Conservation (phyloP, 2,113 vertebrate species). For the Rhipidura dahli region DNA sequence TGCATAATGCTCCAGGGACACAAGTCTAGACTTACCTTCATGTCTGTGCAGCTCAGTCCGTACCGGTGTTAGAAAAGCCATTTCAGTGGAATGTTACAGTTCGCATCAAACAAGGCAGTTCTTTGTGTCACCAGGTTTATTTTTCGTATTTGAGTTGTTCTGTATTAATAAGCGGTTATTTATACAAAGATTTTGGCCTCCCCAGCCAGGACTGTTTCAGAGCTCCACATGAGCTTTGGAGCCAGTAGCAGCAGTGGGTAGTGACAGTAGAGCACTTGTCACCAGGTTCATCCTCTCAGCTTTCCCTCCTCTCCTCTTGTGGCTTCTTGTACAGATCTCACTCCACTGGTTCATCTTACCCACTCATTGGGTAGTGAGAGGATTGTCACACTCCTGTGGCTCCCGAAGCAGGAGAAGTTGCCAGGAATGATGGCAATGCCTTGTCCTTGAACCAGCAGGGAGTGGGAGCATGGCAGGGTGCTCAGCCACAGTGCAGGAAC, state of each 20-base stretch:
- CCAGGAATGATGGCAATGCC: not conserved
- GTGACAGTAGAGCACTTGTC: not conserved
- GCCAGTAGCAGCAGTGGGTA: not conserved
- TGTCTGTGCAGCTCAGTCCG: not conserved
- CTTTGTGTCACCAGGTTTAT: not conserved
- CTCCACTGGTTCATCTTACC: not conserved
- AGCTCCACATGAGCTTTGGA: not conserved
- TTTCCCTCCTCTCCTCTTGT: not conserved
- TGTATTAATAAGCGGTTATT: not conserved
- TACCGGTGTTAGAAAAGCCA: no score
- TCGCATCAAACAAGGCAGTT: not conserved
- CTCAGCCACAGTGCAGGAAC: not conserved
- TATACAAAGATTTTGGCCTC: not conserved
- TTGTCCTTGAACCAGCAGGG: not conserved
- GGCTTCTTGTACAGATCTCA: not conserved
- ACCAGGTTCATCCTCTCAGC: not conserved
- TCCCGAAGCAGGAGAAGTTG: not conserved
- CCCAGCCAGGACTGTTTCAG: not conserved
- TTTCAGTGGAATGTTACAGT: not conserved
- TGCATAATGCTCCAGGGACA: not conserved
- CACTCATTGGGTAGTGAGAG: accelerated
- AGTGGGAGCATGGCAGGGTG: not conserved
- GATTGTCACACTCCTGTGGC: not conserved
- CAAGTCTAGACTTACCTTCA: not conserved
- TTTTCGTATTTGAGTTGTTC: not conserved